These are phyloP conservation scores for Glaucomys volans DNA, from an alignment of 2,113 vertebrate species.

Conservation along the genomic window DNA sequence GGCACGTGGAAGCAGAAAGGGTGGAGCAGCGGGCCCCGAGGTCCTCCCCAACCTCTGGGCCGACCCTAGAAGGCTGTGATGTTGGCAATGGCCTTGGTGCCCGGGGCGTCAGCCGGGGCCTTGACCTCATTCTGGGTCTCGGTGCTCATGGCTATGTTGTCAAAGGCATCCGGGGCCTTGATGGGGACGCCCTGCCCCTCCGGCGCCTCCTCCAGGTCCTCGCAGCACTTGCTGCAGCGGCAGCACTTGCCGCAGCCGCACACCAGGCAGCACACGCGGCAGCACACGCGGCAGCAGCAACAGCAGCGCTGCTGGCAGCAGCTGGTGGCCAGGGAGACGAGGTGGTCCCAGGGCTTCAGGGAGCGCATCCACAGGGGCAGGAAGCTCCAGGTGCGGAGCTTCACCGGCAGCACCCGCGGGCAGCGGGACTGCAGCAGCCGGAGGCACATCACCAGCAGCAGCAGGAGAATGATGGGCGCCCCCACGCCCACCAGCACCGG, in stretches of 20 bases:
- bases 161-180: slow-evolving; percentile 88
- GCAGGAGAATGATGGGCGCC: slow-evolving; percentile 86
- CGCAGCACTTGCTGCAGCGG: slow-evolving; percentile 76
- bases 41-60: fast-evolving
- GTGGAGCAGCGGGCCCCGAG: fast-evolving
- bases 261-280: slow-evolving; percentile 83
- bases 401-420: slow-evolving; percentile 85
- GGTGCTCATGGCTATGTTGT: slow-evolving; percentile 87
- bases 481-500: slow-evolving; percentile 92
- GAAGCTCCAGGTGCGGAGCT: slow-evolving; percentile 92
- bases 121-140: slow-evolving; percentile 76
- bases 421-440: slow-evolving; percentile 91
- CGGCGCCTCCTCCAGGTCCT: slow-evolving; percentile 61
- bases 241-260: slow-evolving; percentile 87
- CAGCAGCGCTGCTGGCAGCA: slow-evolving; percentile 91
- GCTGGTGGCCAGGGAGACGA: slow-evolving; percentile 77
- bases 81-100: slow-evolving; percentile 66
- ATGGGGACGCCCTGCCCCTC: slow-evolving; percentile 78
- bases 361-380: slow-evolving; percentile 94
- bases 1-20: background rate
- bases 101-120: background rate
- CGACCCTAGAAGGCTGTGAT: slow-evolving; percentile 85
- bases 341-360: slow-evolving; percentile 92
- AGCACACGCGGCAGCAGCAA: slow-evolving; percentile 87
- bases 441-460: slow-evolving; percentile 87